Base-by-base conservation (phyloP, 2,113 vertebrate species). In the Trematomus loennbergii region DNA sequence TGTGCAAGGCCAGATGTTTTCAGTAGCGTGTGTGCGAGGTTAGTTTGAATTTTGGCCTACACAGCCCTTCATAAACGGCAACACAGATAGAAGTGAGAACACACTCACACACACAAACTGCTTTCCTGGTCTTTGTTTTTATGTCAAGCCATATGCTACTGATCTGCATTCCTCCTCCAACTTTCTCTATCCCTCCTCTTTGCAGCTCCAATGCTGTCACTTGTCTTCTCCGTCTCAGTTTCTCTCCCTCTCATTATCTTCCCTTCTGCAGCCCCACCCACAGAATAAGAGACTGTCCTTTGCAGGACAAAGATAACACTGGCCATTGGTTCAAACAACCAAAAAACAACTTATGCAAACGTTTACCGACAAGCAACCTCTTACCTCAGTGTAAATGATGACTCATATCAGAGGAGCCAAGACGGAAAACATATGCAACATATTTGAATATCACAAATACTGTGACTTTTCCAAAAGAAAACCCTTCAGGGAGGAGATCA, bases 121-220 rank as follows among this genome's bases (percentile, higher is more conserved):
- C n/a, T 76, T 40, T 52, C 29, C 20, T 33, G 25, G 10, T 62
- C 66, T 53, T 65, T 72, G 63, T 75, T 78, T 81, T 72, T 59
- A 67, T 84, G 59, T 78, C 63, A 70, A 66, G 58, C 79, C 84
- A 89, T 87, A 72, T 80, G 75, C 74, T 81, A 60, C 79, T 72
- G 58, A 75, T 77, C 67, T 49, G 49, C 50, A 33, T 72, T 84
- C 66, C 81, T 79, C 71, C 65, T 72, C 48, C 72, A 69, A 36
- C 78, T 45, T 80, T 67, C 62, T 70, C 59, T 59, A 20, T 52
- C 94, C 93, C 89, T 97, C 96, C 96, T 33, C 20, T 20, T 69
- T 11, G 36, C 40, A 74, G 29, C 58, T 52, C 75, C 58, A 75
- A 15, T 63, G 15, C 33, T 74, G 18, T 71, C 63, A 73, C 52